Percentiles rank a stretch among this genome's conserved stretches.
These are phyloP conservation scores for Barbus barbus DNA, from an alignment of 2,113 vertebrate species.

Conservation along the genomic window DNA sequence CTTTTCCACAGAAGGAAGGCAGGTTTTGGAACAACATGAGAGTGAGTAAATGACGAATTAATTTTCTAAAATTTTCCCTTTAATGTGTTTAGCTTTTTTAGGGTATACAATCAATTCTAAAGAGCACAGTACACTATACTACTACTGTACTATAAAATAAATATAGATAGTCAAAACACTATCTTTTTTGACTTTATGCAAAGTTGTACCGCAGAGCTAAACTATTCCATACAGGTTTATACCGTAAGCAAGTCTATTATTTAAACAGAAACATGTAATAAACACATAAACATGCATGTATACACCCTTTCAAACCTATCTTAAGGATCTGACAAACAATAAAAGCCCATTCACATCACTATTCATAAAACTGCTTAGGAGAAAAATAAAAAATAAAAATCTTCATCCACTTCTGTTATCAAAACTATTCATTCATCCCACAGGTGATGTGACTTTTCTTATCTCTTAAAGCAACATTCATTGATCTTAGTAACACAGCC, in stretches of 20 bases:
- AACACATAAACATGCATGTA: neutral
- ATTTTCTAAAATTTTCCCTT: neutral
- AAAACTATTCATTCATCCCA: conserved; percentile 27
- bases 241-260: neutral
- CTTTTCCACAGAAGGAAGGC: too few species aligned
- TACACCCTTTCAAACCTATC: neutral
- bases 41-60: neutral
- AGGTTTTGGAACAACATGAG: neutral
- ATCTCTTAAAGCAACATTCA: conserved; percentile 31
- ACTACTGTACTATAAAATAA: too few species aligned
- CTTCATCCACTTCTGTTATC: neutral
- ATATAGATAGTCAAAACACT: neutral
- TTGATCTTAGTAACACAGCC: conserved; percentile 75
- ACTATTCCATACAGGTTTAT: neutral
- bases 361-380: neutral
- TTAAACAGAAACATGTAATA: neutral
- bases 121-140: too few species aligned
- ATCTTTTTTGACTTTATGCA: too few species aligned
- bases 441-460: conserved; percentile 13
- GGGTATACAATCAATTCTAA: too few species aligned
- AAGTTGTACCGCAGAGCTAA: neutral
- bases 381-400: neutral
- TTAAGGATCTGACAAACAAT: neutral
- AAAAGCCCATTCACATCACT: neutral
- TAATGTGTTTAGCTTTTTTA: neutral